Evolutionary conservation across 30 jellyfish, hydroid and myxozoan species (phyloP), one percentile per base, ranked within the genome.

Genomic region (Cassiopea xamachana): DNA sequence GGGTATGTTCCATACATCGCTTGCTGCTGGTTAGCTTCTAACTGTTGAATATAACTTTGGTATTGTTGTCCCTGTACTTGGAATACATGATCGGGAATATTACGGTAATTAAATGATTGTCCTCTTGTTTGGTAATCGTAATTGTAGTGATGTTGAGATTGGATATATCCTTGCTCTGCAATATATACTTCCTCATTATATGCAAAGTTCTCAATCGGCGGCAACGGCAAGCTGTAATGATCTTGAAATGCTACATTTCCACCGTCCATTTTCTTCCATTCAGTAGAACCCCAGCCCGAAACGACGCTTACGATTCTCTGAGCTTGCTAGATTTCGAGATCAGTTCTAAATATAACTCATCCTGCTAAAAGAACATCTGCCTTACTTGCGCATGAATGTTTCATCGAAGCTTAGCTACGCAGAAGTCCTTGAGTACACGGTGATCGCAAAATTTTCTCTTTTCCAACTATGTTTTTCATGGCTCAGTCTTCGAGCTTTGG

Each of bases 181-280:
- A 82, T 68, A 68, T 75, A 67, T 18, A 61, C 61, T 61, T 79
- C 87, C 27, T 90, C 97, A 46, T 48, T 51, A 81, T 90, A 90
- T 1, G 97, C 90, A 50, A 90, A 90, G 81, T 90, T 90, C 69
- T 90, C 97, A 12, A 90, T 90, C 85, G 97, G 80, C 48, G 97
- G 97, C 50, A 90, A 69, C 14, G 97, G 97, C 12, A 90, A 45
- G 67, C 73, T 90, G 87, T 70, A 90, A 69, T 90, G 97, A 1
- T 90, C 97, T 68, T 83, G 92, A 90, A 80, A 90, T 75, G 77
- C 48, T 48, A 80, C 55, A 73, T 67, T 77, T 55, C 81, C 87
- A 59, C 93, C 79, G 10, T 86, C 93, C 93, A 86, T 86, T 59
- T 12, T 9, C 3, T n/a, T 19, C 12, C 16, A 74, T 12, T 68